Evolutionary conservation across 2,888 invertebrate genomes (phyloP), one percentile per base, ranked within the genome.

Genomic region (Dryobotodes eremita): DNA sequence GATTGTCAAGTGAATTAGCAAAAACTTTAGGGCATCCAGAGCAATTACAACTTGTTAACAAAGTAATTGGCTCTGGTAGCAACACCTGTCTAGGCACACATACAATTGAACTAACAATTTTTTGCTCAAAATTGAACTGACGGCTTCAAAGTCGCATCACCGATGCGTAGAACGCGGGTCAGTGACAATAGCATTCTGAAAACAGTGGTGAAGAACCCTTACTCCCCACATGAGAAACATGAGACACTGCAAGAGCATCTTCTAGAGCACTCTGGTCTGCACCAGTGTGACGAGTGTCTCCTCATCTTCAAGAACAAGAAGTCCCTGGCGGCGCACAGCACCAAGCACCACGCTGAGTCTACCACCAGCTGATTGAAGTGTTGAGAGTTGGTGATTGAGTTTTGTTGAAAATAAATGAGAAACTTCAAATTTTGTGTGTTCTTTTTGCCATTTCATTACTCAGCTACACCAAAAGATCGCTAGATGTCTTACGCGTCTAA

Each of bases 291-390:
- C 5, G 73, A 84, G 36, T 84, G 86, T 17, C 83, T 73, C 23
- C 66, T 84, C 31, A 79, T 86, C 62, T 84, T 84, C 79, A 84
- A 79, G 70, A 84, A 83, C n/a, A 73, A 57, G n/a, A 69, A 55
- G 59, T 15, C 79, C 0, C n/a, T 84, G 5, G 42, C 23, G 0
- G 53, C 70, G 0, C 84, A 84, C 36, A 36, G 53, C 7, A n/a
- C 15, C 2, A 79, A 70, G 4, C 86, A 84, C 17, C 79, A 79
- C 2, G 20, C 50, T 1, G 71, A 57, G 5, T 36, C 70, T 13
- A 64, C 20, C 23, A 50, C 46, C 42, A 72, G 86, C 57, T 82
- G 55, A 85, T 20, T 46, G 26, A 7, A 3, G 20, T 8, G 20
- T 3, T n/a, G 11, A 7, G 31, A 61, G 7, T 31, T 2, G 8